Percentiles rank a stretch among this genome's conserved stretches.
These are phyloP conservation scores for Limanda limanda DNA, from an alignment of 2,113 vertebrate species.

Conservation along the genomic window DNA sequence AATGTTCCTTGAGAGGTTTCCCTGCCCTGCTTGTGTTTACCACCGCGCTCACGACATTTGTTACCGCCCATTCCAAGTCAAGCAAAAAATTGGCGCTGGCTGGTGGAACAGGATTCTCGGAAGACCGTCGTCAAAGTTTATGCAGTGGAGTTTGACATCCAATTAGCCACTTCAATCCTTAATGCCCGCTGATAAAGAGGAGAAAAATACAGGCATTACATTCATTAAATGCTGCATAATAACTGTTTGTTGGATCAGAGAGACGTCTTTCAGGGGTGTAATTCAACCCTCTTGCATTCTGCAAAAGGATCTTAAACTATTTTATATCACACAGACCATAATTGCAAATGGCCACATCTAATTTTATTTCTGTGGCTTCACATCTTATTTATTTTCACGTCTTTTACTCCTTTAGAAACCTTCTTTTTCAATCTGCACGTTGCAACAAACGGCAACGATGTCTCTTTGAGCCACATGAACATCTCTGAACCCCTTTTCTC, in stretches of 20 bases:
- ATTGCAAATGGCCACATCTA: not conserved
- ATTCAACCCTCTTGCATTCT: too few relatives aligned
- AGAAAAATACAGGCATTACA: conserved; percentile 1
- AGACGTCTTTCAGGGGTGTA: not conserved
- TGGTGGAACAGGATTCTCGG: conserved; percentile 48
- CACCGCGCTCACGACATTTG: conserved; percentile 32
- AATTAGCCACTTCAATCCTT: conserved; percentile 43
- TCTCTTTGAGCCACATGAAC: not conserved
- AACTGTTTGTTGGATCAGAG: not conserved
- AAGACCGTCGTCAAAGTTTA: conserved; percentile 25
- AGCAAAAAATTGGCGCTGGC: conserved; percentile 64
- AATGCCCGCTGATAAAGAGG: conserved; percentile 21
- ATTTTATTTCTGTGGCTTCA: not conserved
- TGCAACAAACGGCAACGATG: not conserved
- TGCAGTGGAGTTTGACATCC: conserved; percentile 38
- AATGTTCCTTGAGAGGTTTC: conserved; percentile 6
- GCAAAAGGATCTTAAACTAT: not conserved
- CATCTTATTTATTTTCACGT: not conserved
- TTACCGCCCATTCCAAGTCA: conserved; percentile 35
- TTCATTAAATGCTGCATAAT: conserved; percentile 15
- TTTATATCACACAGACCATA: not conserved
- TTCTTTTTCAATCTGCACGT: not conserved
- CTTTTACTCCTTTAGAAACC: not conserved
- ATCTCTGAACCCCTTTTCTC: not conserved
- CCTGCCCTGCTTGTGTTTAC: conserved; percentile 26